Evolutionary conservation across 2,113 vertebrate genomes (phyloP).

Genomic region (Holacanthus passer): DNA sequence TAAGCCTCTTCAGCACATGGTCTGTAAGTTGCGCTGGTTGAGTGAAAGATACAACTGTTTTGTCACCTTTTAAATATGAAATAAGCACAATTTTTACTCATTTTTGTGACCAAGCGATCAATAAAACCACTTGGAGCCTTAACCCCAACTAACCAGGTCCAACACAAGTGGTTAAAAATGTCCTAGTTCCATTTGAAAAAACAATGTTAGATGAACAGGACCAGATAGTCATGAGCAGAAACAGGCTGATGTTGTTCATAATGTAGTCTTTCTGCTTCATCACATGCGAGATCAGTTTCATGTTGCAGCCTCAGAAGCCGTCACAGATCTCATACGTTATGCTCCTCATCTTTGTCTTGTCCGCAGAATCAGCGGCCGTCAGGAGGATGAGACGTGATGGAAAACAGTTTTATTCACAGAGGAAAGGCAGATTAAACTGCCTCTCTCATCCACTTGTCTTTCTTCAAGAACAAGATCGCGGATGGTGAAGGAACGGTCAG

Average conservation of each 20-base stretch:
- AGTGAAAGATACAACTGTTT: neutral
- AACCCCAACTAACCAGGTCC: neutral
- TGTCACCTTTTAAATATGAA: neutral
- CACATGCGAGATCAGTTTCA: neutral
- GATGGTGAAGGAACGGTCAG: neutral
- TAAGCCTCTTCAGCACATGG: neutral
- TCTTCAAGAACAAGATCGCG: constrained; percentile 32
- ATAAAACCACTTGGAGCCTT: neutral
- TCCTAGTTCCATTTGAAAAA: no score
- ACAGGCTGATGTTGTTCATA: neutral
- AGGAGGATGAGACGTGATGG: constrained; percentile 3
- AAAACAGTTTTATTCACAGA: constrained; percentile 19
- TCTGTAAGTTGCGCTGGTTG: neutral
- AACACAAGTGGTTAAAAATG: neutral
- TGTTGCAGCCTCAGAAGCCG: neutral
- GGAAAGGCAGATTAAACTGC: constrained; percentile 1
- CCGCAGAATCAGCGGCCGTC: neutral
- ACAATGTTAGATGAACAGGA: neutral
- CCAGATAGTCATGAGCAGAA: no score
- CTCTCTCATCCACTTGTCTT: constrained; percentile 28
- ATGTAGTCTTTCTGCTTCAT: neutral
- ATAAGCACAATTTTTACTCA: neutral
- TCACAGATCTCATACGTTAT: constrained; percentile 13
- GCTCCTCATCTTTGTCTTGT: neutral
- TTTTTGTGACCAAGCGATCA: neutral